phyloP scores from a whole-genome alignment of 2,888 invertebrate genomes.

The Pseudanteris insignis region DNA sequence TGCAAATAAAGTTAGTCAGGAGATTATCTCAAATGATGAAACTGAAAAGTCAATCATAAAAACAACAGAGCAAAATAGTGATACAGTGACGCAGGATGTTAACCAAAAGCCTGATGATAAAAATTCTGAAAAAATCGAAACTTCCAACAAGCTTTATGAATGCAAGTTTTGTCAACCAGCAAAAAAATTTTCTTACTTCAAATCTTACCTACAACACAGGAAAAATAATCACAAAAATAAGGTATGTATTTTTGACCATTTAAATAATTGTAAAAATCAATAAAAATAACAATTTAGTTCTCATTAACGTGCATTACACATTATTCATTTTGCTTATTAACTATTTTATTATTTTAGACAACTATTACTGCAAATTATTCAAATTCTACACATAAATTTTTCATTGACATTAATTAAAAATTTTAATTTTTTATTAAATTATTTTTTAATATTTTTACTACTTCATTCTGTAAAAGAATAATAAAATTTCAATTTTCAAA shows the following conservation, averaged over 20 bases:
- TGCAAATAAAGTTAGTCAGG: constrained; percentile 30
- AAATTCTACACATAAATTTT: no score
- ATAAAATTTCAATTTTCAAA: not conserved
- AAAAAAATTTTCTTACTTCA: constrained; percentile 50
- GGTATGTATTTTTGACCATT: constrained; percentile 29
- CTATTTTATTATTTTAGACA: no score
- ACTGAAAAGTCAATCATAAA: constrained; percentile 21
- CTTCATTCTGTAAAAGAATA: not conserved
- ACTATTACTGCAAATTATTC: no score
- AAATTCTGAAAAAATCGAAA: constrained; percentile 64
- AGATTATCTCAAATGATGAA: constrained; percentile 28
- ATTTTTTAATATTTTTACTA: not conserved
- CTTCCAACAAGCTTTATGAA: constrained; percentile 54
- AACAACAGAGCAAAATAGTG: constrained; percentile 25
- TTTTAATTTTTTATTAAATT: no score
- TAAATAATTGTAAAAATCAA: not conserved
- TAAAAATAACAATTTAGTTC: not conserved
- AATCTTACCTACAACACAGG: constrained; percentile 56
- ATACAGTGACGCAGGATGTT: constrained; percentile 28
- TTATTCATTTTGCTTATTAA: no score
- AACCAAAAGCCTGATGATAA: constrained; percentile 67
- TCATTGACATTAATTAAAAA: no score
- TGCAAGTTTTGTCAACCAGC: constrained; percentile 62
- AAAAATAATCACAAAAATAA: constrained; percentile 58
- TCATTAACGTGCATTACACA: no score